phyloP scores from a whole-genome alignment of 2,797 vertebrate species.

The Pipistrellus pipistrellus region DNA sequence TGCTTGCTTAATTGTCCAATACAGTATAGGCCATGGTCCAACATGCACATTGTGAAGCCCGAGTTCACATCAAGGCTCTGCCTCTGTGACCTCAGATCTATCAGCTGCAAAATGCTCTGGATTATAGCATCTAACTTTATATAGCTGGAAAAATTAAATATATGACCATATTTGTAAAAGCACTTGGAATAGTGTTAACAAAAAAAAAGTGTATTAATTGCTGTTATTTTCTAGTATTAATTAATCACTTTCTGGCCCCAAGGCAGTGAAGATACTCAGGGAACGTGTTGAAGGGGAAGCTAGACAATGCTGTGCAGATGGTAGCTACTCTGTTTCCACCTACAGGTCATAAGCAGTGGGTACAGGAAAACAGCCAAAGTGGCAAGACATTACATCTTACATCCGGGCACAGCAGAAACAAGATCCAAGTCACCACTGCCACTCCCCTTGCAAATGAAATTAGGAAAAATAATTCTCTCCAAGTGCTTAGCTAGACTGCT shows the following conservation, averaged over 20 bases:
- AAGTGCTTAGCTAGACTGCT: conserved; percentile 23
- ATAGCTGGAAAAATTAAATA: conserved; percentile 55
- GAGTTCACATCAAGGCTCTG: conserved; percentile 43
- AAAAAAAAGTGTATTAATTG: conserved; percentile 21
- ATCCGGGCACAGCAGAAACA: conserved; percentile 1
- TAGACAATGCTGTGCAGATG: neutral
- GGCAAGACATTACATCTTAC: conserved; percentile 9
- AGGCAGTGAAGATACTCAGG: conserved; percentile 42
- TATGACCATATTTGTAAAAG: conserved; percentile 47
- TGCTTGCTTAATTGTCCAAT: conserved; percentile 42
- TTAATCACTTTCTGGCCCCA: conserved; percentile 8
- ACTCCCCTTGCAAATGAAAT: conserved; percentile 21
- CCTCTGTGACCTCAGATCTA: conserved; percentile 17
- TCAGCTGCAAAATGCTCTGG: conserved; percentile 31
- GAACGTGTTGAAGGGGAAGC: neutral
- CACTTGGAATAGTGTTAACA: conserved; percentile 25
- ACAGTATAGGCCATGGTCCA: neutral
- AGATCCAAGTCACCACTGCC: neutral
- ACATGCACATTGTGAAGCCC: conserved; percentile 34
- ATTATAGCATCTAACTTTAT: conserved; percentile 37
- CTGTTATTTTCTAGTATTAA: conserved; percentile 28
- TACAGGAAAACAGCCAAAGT: neutral
- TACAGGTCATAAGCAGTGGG: neutral
- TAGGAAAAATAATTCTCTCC: conserved; percentile 51
- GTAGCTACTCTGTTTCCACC: neutral